Evolutionary conservation across 2,888 invertebrate genomes (phyloP), one percentile per base, ranked within the genome.

Genomic region (Entomobrya proxima): DNA sequence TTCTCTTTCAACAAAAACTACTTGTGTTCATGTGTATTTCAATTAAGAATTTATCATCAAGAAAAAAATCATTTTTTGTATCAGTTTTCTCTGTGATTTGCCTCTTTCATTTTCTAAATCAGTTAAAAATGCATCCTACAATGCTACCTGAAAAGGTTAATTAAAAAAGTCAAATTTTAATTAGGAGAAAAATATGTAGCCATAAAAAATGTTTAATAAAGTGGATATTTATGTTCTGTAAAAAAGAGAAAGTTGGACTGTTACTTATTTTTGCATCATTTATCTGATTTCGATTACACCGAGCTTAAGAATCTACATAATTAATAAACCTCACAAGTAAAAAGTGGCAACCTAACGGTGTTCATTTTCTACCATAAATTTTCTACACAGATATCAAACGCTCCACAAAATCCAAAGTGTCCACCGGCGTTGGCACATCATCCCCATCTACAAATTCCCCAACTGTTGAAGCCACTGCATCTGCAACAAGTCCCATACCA

Each of bases 401-500:
- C 9, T 82, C 86, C 61, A 55, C 76, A 4, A 85, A 85, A 85
- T 74, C 77, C 2, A 87, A 86, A 81, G 67, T 79, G 11, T 94
- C 94, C 0, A 94, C 94, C 2, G 94, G 93, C n/a, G 94, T 94
- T 88, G 95, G 94, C 1, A 93, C 94, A 30, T 94, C 95, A 0
- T 94, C 94, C 79, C 84, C 9, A 79, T 74, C 9, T 40, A 85
- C 0, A 44, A 77, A n/a, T n/a, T n/a, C n/a, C n/a, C n/a, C n/a
- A n/a, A n/a, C n/a, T n/a, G n/a, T n/a, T 40, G 81, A 58, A 44
- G 37, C 55, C 18, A n/a, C 13, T n/a, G 58, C 47, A 18, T 64
- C 50, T 75, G 15, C 52, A 13, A 81, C 50, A 37, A 75, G 58
- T 58, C 27, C 85, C 24, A 32, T 24, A 40, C 30, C 30, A 47